A percentile compares a stretch with the other conserved stretches of the same genome.
phyloP scores from a whole-genome alignment of 2,888 invertebrate species.

The Nectonema munidae region DNA sequence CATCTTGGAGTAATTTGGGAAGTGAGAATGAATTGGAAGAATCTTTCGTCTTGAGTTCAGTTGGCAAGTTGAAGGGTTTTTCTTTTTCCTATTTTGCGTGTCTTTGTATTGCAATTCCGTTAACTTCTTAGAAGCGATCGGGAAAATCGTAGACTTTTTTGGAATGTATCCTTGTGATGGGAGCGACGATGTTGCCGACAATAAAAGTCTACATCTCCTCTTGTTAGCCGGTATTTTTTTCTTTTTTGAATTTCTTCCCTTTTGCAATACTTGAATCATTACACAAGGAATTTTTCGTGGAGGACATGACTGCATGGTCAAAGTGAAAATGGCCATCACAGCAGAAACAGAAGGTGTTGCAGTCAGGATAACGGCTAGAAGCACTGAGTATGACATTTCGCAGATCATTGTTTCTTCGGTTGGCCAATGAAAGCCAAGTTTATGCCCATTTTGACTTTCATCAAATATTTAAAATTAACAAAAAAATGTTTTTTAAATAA shows the following conservation, averaged over 20 bases:
- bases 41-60: conserved; percentile 52
- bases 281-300: conserved; percentile 37
- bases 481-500: no score
- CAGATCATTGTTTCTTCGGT: no score
- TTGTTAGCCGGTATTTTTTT: conserved; percentile 35
- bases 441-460: no score
- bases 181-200: conserved; percentile 45
- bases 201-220: conserved; percentile 44
- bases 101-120: not conserved
- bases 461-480: no score
- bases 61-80: conserved; percentile 36
- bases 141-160: conserved; percentile 43
- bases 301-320: conserved; percentile 51
- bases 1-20: conserved; percentile 37
- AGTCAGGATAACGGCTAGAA: no score
- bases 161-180: conserved; percentile 53
- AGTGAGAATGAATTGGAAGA: conserved; percentile 42
- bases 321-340: conserved; percentile 45
- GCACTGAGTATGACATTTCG: no score
- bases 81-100: conserved; percentile 1
- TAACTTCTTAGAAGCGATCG: conserved; percentile 33
- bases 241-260: not conserved
- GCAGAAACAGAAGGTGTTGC: no score
- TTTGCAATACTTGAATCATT: not conserved
- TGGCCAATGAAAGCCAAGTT: no score